These are phyloP conservation scores for Drosophila flavopinicola DNA, from an alignment of 2,888 invertebrate species.

Conservation along the genomic window DNA sequence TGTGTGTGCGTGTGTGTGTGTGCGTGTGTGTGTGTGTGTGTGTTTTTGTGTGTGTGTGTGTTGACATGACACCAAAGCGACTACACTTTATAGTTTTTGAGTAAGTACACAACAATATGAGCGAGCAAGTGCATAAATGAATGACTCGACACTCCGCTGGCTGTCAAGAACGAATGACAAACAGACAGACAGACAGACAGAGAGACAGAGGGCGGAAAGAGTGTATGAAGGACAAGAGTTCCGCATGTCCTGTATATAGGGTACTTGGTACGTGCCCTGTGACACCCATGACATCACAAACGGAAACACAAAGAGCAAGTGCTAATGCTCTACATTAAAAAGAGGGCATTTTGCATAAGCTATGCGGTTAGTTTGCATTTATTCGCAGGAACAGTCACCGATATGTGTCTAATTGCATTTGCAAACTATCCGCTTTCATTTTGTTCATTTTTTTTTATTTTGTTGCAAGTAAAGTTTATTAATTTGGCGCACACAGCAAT, in stretches of 20 bases:
- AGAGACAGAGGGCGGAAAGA: neutral
- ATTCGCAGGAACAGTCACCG: neutral
- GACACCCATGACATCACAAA: conserved; percentile 24
- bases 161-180: conserved; percentile 21
- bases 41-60: conserved; percentile 33
- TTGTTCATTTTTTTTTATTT: too few species aligned
- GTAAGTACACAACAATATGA: conserved; percentile 61
- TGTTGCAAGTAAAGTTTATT: too few species aligned
- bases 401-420: neutral
- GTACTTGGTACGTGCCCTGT: conserved; percentile 49
- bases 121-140: conserved; percentile 65
- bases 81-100: conserved; percentile 63
- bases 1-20: neutral
- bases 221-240: neutral
- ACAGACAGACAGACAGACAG: conserved; percentile 5
- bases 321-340: conserved; percentile 23
- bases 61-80: conserved; percentile 58
- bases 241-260: conserved; percentile 8
- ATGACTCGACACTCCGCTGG: conserved; percentile 56
- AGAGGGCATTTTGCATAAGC: neutral
- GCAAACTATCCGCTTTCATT: too few species aligned
- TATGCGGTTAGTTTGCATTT: conserved; percentile 1
- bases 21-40: conserved; percentile 9
- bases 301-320: conserved; percentile 29
- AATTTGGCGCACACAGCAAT: too few species aligned